Percentiles rank a stretch among this genome's conserved stretches.
These are phyloP conservation scores for Galerucella pusilla DNA, from an alignment of 2,888 invertebrate species.

Conservation along the genomic window DNA sequence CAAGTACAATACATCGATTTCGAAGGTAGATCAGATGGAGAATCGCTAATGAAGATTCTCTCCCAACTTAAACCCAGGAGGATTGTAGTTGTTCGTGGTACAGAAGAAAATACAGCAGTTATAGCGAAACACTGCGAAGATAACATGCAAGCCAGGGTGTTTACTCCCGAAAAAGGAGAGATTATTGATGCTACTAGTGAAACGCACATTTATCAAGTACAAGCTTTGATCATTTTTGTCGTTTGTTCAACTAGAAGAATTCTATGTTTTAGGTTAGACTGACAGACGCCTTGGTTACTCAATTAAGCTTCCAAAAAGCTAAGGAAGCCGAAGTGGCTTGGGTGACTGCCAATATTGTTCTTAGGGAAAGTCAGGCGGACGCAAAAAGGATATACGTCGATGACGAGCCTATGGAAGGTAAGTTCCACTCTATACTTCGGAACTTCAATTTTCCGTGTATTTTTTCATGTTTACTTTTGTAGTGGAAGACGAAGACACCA, in stretches of 20 bases:
- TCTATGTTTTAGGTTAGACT: constrained; percentile 78
- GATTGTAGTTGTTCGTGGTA: constrained; percentile 82
- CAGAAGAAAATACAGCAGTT: constrained; percentile 74
- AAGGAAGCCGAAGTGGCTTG: constrained; percentile 96
- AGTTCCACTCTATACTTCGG: constrained; percentile 13
- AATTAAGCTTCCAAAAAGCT: constrained; percentile 84
- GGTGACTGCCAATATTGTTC: constrained; percentile 84
- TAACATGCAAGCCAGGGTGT: constrained; percentile 79
- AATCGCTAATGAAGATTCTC: constrained; percentile 84
- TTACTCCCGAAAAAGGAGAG: constrained; percentile 85
- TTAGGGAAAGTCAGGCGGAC: constrained; percentile 72
- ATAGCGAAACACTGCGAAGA: constrained; percentile 76
- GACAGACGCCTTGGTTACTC: constrained; percentile 90
- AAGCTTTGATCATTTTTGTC: not conserved
- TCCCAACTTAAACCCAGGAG: constrained; percentile 84
- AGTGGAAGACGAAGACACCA: constrained; percentile 69
- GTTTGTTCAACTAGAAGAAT: not conserved
- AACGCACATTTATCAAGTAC: constrained; percentile 95
- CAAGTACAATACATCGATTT: constrained; percentile 95
- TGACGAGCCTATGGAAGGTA: constrained; percentile 66
- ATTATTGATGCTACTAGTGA: constrained; percentile 96
- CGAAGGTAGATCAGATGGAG: constrained; percentile 92
- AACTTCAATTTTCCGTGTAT: not conserved
- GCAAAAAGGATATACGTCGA: constrained; percentile 64
- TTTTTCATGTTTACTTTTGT: constrained; percentile 37